Percentiles rank a stretch among this genome's conserved stretches.
Conservation (phyloP, 2,888 invertebrate species). For the Brenthis ino region DNA sequence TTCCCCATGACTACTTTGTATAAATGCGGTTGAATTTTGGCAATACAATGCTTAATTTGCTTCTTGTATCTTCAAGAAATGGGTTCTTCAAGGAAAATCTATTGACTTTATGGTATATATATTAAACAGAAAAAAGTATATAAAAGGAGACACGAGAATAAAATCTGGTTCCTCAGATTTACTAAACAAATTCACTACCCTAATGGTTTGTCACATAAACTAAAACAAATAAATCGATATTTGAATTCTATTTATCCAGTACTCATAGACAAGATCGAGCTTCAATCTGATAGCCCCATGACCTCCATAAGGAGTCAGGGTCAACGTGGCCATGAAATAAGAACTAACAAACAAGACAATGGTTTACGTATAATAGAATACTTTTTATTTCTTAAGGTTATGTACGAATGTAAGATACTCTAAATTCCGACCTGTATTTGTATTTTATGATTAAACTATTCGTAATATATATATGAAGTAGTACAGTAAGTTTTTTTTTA, state of each 20-base stretch:
- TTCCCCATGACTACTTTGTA: too few relatives aligned
- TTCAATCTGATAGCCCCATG: slow-evolving; percentile 60
- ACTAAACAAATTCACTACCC: neutral
- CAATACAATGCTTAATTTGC: too few relatives aligned
- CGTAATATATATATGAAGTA: too few relatives aligned
- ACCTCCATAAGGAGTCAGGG: slow-evolving; percentile 62
- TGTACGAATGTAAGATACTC: neutral
- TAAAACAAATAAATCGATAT: slow-evolving; percentile 21
- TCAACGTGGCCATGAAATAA: slow-evolving; percentile 64
- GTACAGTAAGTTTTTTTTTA: too few relatives aligned
- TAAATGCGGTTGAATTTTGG: too few relatives aligned
- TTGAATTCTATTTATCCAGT: slow-evolving; percentile 49
- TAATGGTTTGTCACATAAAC: slow-evolving; percentile 21
- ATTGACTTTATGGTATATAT: too few relatives aligned
- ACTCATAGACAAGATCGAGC: slow-evolving; percentile 61
- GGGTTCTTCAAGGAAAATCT: too few relatives aligned
- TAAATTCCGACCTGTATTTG: too few relatives aligned
- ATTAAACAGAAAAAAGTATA: too few relatives aligned
- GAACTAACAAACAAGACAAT: slow-evolving; percentile 35
- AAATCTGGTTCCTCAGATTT: neutral
- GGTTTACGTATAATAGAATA: slow-evolving; percentile 22
- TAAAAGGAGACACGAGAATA: neutral
- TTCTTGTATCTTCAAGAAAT: too few relatives aligned
- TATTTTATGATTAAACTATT: too few relatives aligned
- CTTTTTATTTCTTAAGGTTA: slow-evolving; percentile 1